These are phyloP conservation scores for Cottus gobio DNA, from an alignment of 2,113 vertebrate species.

Conservation along the genomic window DNA sequence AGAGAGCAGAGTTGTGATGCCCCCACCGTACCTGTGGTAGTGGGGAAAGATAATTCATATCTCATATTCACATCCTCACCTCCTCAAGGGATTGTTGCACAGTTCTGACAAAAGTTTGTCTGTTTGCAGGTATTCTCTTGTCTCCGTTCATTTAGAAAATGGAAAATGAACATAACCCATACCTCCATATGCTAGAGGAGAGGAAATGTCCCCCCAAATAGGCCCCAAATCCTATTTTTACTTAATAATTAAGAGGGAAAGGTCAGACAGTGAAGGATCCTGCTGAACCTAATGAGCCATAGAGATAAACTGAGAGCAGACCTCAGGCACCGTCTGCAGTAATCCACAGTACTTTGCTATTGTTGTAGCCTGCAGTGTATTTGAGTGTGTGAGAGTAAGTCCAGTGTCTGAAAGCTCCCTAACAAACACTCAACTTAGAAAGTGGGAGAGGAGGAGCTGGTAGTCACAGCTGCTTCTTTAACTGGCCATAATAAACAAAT, in stretches of 20 bases:
- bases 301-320: slow-evolving; percentile 9
- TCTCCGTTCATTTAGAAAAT: not conserved
- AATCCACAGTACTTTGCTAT: not conserved
- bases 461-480: slow-evolving; percentile 46
- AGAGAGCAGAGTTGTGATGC: slow-evolving; percentile 32
- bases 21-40: slow-evolving; percentile 21
- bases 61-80: slow-evolving; percentile 22
- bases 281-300: slow-evolving; percentile 21
- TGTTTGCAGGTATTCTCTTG: slow-evolving; percentile 4
- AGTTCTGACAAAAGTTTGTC: slow-evolving; percentile 20
- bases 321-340: not conserved
- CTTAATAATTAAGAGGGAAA: slow-evolving; percentile 19
- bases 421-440: slow-evolving; percentile 29
- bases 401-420: not conserved
- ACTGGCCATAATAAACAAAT: slow-evolving; percentile 50
- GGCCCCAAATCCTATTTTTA: not conserved
- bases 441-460: slow-evolving; percentile 5
- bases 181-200: not conserved
- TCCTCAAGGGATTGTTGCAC: slow-evolving; percentile 27
- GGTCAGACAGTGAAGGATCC: slow-evolving; percentile 19
- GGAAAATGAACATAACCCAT: not conserved
- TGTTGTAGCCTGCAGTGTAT: not conserved
- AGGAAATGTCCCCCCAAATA: not conserved
- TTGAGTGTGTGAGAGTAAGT: not conserved
- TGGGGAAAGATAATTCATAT: slow-evolving; percentile 33